phyloP scores from a whole-genome alignment of 2,113 vertebrate genomes.

The Halcyon senegalensis region DNA sequence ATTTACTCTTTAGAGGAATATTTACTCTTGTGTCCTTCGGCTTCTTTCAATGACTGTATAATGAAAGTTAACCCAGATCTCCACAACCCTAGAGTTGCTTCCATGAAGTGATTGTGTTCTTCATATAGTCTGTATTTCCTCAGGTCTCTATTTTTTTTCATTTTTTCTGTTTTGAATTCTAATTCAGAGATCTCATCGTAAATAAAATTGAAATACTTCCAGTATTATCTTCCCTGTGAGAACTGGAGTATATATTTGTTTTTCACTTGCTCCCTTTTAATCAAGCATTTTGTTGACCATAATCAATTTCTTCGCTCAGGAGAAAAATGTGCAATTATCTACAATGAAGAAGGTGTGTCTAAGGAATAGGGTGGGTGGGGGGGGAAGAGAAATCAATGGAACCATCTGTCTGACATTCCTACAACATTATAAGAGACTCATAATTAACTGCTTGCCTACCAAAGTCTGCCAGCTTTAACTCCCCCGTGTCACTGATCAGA shows the following conservation, averaged over 20 bases:
- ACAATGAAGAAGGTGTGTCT: constrained; percentile 68
- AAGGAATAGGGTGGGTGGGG: constrained; percentile 57
- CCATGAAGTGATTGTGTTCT: not conserved
- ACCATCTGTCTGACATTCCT: constrained; percentile 78
- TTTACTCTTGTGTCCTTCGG: not conserved
- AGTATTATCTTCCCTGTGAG: not conserved
- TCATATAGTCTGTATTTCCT: not conserved
- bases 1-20: not conserved
- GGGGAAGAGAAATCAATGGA: constrained; percentile 63
- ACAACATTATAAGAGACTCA: constrained; percentile 76
- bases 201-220: constrained; percentile 12
- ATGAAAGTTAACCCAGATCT: constrained; percentile 1
- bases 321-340: constrained; percentile 66
- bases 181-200: not conserved
- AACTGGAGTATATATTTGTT: not conserved
- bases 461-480: constrained; percentile 97
- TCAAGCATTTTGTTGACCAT: constrained; percentile 61
- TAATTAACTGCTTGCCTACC: constrained; percentile 87
- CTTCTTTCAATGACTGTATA: not conserved
- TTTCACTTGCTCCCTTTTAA: constrained; percentile 40
- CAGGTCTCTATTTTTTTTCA: not conserved
- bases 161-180: not conserved
- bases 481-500: constrained; percentile 95
- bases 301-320: constrained; percentile 56
- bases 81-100: not conserved